Percentiles rank a stretch among this genome's conserved stretches.
Conservation (phyloP, 2,113 vertebrate genomes). For the Amia ocellicauda region DNA sequence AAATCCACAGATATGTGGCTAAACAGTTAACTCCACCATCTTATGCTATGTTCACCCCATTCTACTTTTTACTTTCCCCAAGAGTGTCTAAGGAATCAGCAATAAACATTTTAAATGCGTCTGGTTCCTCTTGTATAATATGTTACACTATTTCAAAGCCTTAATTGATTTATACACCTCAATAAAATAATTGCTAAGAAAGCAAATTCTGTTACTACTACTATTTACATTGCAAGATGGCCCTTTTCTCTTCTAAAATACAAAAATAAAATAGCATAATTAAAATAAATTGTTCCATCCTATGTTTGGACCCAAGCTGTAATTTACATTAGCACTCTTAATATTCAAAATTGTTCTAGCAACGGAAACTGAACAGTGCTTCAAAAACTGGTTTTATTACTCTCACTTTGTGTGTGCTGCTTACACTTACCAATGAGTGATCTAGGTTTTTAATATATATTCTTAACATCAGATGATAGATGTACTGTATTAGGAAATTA, state of each 20-base stretch:
- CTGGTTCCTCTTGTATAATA: conserved; percentile 24
- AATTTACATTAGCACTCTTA: conserved; percentile 5
- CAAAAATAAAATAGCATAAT: neutral
- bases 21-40: conserved; percentile 3
- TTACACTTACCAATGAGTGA: neutral
- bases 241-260: neutral
- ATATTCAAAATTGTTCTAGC: neutral
- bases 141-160: conserved; percentile 29
- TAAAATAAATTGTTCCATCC: neutral
- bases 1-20: neutral
- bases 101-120: conserved; percentile 25
- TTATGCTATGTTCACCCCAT: neutral
- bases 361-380: neutral
- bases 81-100: conserved; percentile 19
- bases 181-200: conserved; percentile 29
- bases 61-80: conserved; percentile 19
- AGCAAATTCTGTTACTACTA: conserved; percentile 18
- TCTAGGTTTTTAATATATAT: too few species aligned
- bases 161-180: conserved; percentile 30
- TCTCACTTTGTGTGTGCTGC: neutral
- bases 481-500: neutral
- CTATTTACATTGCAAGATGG: neutral
- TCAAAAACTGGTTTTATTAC: neutral
- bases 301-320: neutral
- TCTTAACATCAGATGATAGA: too few species aligned